These are phyloP conservation scores for Fringilla coelebs DNA, from an alignment of 2,797 vertebrate species.

Conservation along the genomic window DNA sequence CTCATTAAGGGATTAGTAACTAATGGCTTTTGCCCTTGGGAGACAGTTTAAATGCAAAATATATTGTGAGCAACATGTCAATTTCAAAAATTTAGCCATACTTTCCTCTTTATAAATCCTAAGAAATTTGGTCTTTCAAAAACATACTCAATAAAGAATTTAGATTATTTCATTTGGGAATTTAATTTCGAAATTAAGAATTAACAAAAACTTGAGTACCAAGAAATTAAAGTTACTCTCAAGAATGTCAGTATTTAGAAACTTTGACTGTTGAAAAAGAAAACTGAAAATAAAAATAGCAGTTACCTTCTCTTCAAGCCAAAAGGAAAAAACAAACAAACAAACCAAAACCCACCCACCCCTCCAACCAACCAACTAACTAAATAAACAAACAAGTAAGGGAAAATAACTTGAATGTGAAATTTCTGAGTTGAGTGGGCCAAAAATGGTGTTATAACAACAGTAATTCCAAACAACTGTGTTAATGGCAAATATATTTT, in stretches of 20 bases:
- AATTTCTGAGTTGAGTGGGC: neutral
- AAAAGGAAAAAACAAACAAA: rapidly evolving
- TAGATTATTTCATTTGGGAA: neutral
- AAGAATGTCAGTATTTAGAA: neutral
- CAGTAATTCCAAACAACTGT: neutral
- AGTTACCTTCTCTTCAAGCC: neutral
- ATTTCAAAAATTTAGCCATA: neutral
- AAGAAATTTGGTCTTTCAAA: neutral
- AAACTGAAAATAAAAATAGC: neutral
- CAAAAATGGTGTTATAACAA: neutral
- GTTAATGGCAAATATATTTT: neutral
- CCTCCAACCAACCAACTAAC: neutral
- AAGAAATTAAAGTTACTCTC: neutral
- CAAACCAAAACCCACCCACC: rapidly evolving
- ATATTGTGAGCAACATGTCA: neutral
- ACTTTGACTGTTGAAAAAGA: neutral
- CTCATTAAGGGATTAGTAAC: neutral
- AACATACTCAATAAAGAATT: neutral
- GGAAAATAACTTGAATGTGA: neutral
- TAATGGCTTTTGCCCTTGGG: neutral
- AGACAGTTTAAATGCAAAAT: neutral
- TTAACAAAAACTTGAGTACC: neutral
- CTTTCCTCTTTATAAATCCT: neutral
- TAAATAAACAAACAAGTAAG: neutral
- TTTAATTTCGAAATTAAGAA: neutral